Evolutionary conservation across 2,888 invertebrate species (phyloP).

Genomic region (Lycia hirtaria): DNA sequence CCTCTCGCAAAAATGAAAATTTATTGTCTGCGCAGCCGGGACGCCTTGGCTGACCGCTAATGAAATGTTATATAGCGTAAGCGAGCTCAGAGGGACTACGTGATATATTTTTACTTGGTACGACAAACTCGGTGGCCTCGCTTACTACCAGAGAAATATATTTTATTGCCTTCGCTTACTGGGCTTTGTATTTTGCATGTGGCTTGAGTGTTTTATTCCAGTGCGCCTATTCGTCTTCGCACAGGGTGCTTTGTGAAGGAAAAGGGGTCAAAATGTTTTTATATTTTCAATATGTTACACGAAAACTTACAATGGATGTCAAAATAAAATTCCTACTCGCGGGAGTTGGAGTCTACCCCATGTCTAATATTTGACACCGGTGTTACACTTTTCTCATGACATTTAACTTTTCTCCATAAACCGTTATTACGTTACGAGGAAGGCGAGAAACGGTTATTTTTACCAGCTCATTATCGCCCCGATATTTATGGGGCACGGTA

Average conservation of each 20-base stretch:
- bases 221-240: constrained; percentile 25
- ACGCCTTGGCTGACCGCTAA: constrained; percentile 72
- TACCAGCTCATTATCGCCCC: constrained; percentile 43
- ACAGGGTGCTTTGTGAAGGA: constrained; percentile 15
- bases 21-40: constrained; percentile 73
- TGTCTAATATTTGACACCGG: not conserved
- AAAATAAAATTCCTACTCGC: no score
- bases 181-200: constrained; percentile 35
- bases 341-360: not conserved
- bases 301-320: no score
- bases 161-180: constrained; percentile 42
- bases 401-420: constrained; percentile 10
- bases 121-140: constrained; percentile 46
- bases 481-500: constrained; percentile 51
- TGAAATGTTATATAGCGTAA: constrained; percentile 73
- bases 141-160: constrained; percentile 38
- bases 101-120: constrained; percentile 56
- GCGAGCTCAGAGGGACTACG: constrained; percentile 48
- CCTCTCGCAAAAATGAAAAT: constrained; percentile 79
- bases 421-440: constrained; percentile 11
- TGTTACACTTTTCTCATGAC: not conserved
- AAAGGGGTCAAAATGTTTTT: not conserved
- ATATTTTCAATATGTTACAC: no score
- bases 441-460: constrained; percentile 29
- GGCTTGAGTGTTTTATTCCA: constrained; percentile 29